phyloP scores from a whole-genome alignment of 1,140 invertebrate genomes.

The Myzus persicae region DNA sequence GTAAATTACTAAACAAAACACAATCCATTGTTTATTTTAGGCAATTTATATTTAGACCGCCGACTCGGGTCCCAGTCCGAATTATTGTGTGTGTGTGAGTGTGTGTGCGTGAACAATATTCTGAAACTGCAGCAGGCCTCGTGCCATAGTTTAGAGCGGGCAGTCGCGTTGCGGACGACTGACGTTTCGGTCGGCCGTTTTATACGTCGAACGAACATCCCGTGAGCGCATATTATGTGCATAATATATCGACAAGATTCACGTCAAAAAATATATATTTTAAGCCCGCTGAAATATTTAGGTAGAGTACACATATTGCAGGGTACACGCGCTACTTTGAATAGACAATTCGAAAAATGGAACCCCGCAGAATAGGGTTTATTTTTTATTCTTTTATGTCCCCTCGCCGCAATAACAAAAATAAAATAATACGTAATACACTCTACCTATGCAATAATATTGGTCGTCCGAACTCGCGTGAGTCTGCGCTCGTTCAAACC shows the following conservation, averaged over 20 bases:
- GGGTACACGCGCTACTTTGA: neutral
- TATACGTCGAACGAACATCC: neutral
- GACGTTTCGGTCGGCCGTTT: neutral
- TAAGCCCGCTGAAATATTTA: neutral
- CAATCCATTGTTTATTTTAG: constrained; percentile 51
- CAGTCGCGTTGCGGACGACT: neutral
- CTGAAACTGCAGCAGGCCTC: neutral
- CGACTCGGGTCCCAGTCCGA: neutral
- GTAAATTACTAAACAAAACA: constrained; percentile 42
- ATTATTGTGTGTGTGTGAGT: neutral
- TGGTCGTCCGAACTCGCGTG: neutral
- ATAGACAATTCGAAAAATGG: neutral
- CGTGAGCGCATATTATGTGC: neutral
- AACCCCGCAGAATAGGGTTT: neutral
- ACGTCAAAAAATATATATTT: neutral
- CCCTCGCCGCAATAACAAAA: neutral
- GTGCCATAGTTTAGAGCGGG: neutral
- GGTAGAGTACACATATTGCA: neutral
- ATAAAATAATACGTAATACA: neutral
- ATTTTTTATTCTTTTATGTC: neutral
- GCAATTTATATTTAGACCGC: constrained; percentile 24
- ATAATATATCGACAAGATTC: neutral
- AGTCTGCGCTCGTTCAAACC: neutral
- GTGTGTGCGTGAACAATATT: neutral
- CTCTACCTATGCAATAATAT: neutral